Conservation (phyloP, 1,140 invertebrate species). For the Venustaconcha ellipsiformis region DNA sequence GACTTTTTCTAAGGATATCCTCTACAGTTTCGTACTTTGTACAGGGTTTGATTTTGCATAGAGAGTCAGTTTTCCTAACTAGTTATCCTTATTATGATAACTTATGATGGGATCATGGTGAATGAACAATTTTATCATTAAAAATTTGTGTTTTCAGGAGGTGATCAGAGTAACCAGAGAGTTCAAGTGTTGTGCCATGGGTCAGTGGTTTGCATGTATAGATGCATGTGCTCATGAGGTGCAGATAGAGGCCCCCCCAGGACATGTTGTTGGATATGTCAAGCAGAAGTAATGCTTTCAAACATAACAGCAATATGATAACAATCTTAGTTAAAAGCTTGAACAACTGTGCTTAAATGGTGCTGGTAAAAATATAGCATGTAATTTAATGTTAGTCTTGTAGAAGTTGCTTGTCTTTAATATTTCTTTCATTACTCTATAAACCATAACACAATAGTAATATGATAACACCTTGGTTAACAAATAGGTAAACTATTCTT, state of each 20-base stretch:
- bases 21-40: no score
- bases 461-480: background rate
- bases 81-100: no score
- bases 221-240: constrained; percentile 48
- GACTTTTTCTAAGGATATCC: no score
- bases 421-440: background rate
- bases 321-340: background rate
- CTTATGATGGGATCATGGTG: no score
- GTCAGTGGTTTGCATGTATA: constrained; percentile 48
- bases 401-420: background rate
- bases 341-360: background rate
- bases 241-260: constrained; percentile 49
- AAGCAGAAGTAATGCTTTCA: constrained; percentile 47
- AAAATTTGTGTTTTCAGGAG: constrained; percentile 41
- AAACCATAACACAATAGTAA: background rate
- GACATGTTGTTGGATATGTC: constrained; percentile 52
- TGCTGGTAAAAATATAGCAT: background rate
- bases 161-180: constrained; percentile 52
- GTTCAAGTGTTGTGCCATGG: constrained; percentile 61
- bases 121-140: background rate
- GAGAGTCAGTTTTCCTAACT: no score
- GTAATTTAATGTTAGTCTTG: background rate
- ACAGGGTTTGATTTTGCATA: no score
- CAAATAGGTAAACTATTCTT: no score
- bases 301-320: background rate